Evolutionary conservation across 2,113 vertebrate genomes (phyloP), one percentile per base, ranked within the genome.

Genomic region (Corythornis vintsioides): DNA sequence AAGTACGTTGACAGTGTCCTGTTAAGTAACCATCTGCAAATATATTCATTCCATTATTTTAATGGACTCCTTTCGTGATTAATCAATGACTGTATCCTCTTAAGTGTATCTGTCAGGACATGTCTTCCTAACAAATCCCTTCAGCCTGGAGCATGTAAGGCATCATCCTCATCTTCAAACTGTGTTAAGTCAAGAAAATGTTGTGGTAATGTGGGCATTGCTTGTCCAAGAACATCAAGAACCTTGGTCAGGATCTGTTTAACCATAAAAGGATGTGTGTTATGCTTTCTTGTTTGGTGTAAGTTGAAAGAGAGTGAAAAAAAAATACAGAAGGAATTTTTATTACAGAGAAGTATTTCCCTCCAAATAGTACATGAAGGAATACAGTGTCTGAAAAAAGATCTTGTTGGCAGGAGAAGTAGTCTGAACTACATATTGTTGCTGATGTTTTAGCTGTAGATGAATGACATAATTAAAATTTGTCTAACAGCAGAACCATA

Each of bases 221-320:
- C 87, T 97, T 96, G 96, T 97, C 97, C 94, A 92, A 97, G 97
- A 97, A 96, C 96, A 96, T 90, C 95, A 97, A 96, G 97, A 97
- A 88, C 91, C 66, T 88, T 96, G 88, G 77, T 97, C 89, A 95
- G 95, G 90, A 97, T 97, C 93, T 96, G 97, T 97, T 78, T 97
- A 96, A 95, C 97, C 97, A 95, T 97, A 97, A 97, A 98, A 97
- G 97, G 97, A 92, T 92, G 93, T 96, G 93, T 97, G 88, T 96
- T 96, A 79, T 96, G 95, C 97, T 96, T 97, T 97, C 95, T 97
- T 97, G 94, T 97, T 98, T 97, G 97, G 96, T 95, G 20, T 94
- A 94, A 94, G 84, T 91, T 93, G 92, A 93, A 97, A 97, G 93
- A 90, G 93, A 97, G 77, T 96, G 91, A 97, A 97, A 97, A 97